Conservation (phyloP, 2,113 vertebrate genomes). For the Lycocorax pyrrhopterus region DNA sequence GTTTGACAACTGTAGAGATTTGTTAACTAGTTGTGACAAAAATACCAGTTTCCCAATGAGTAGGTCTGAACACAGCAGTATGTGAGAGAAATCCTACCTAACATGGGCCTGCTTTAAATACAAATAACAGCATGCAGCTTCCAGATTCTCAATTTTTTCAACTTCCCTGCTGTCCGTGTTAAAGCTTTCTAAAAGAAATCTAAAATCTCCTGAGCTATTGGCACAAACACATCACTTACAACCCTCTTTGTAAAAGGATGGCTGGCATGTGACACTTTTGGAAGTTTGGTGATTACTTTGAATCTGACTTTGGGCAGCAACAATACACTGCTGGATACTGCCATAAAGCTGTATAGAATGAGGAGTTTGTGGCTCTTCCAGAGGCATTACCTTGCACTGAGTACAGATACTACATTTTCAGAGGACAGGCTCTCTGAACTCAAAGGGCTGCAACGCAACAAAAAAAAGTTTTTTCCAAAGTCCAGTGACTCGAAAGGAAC, state of each 20-base stretch:
- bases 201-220: background rate
- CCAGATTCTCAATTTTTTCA: background rate
- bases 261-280: background rate
- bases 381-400: background rate
- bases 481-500: background rate
- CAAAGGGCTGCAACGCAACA: background rate
- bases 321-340: background rate
- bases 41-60: background rate
- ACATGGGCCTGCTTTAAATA: background rate
- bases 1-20: background rate
- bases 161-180: background rate
- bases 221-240: background rate
- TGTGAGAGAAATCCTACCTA: background rate
- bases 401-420: background rate
- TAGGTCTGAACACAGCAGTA: background rate
- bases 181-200: background rate
- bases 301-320: background rate
- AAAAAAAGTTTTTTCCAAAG: background rate
- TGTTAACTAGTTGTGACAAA: background rate
- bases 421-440: background rate
- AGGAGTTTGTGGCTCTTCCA: background rate
- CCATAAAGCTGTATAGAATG: background rate
- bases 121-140: background rate
- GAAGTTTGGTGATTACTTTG: background rate
- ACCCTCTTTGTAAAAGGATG: background rate